These are phyloP conservation scores for Allygus modestus DNA, from an alignment of 2,888 invertebrate genomes.

Conservation along the genomic window DNA sequence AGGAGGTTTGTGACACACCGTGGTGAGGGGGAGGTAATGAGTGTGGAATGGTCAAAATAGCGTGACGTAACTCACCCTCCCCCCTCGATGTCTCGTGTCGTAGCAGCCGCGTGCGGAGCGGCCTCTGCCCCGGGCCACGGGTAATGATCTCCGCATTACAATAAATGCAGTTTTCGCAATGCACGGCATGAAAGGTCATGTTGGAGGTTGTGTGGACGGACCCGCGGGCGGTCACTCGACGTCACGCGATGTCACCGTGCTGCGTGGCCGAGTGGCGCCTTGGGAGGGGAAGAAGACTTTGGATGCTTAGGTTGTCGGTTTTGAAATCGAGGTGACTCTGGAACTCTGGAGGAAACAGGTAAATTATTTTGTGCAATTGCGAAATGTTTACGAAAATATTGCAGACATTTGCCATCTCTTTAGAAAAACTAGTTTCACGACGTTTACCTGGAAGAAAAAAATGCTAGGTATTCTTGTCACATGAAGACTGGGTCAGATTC, in stretches of 20 bases:
- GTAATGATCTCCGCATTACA: conserved; percentile 48
- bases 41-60: background rate
- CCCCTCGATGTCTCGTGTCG: background rate
- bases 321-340: background rate
- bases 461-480: no score
- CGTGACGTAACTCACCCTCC: background rate
- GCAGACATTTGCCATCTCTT: no score
- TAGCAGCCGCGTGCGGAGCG: background rate
- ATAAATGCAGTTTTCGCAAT: conserved; percentile 49
- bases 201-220: background rate
- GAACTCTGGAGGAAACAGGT: background rate
- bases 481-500: no score
- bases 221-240: background rate
- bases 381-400: no score
- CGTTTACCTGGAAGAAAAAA: no score
- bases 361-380: no score
- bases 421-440: no score
- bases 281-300: background rate
- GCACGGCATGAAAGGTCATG: conserved; percentile 48
- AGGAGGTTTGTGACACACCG: no score
- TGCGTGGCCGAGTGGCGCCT: background rate
- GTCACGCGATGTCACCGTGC: background rate
- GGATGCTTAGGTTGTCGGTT: background rate
- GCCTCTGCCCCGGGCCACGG: background rate
- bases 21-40: no score